Evolutionary conservation across 2,797 vertebrate species (phyloP), one percentile per base, ranked within the genome.

Genomic region (Trachurus trachurus): DNA sequence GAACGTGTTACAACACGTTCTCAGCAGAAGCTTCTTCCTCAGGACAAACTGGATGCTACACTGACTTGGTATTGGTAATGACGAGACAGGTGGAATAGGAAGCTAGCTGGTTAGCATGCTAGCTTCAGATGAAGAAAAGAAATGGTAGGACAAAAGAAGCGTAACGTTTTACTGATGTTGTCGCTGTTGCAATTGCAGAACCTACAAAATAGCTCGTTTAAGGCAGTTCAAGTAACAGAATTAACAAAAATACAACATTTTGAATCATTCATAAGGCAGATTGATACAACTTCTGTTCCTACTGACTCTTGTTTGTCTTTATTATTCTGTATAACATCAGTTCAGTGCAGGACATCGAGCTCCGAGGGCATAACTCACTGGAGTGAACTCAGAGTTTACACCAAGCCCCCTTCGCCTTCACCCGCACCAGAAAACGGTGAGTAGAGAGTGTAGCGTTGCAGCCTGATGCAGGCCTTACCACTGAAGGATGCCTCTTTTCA

Each of bases 391-490:
- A 40, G 16, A 49, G 9, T 66, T 52, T 34, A 66, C 56, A 73
- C 31, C 6, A 53, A 11, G 31, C 40, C 13, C 40, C 56, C 8
- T 34, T 34, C 31, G 6, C 31, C 31, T 34, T 34, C 17, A 16
- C 1, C 2, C 8, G 5, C 1, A 3, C 44, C 71, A 58, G 44
- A n/a, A 79, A 63, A 34, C 0, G 40, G 29, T 0, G 47, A 64
- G 74, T 5, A 21, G 6, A 60, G 68, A n/a, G 63, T 19, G 45
- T 2, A 52, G 82, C 21, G 31, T 2, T 15, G 45, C 0, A 6
- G 54, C 10, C 64, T 75, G 66, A 72, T 65, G 50, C 19, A 63
- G 42, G 45, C 42, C 93, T 90, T 82, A 95, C 94, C 89, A 19
- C 74, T 81, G 72, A 72, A 74, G 47, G 74, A 83, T 77, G 84